These are phyloP conservation scores for Crocidura indochinensis DNA, from an alignment of 2,797 vertebrate species.

Conservation along the genomic window DNA sequence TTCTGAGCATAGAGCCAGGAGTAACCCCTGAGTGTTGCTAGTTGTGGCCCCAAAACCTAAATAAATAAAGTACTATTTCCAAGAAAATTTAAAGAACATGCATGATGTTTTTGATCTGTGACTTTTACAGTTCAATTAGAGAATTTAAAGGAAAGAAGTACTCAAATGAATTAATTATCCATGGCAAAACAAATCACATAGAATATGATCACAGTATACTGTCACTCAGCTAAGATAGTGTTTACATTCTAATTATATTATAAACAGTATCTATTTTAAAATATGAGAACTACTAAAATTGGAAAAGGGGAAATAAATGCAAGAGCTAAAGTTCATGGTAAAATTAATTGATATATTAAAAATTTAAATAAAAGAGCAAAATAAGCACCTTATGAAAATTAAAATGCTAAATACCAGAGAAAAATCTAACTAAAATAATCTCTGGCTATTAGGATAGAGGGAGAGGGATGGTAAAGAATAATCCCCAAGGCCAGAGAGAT, in stretches of 20 bases:
- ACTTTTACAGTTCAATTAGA: neutral
- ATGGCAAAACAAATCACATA: neutral
- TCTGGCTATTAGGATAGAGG: neutral
- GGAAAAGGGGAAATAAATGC: neutral
- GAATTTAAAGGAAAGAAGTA: neutral
- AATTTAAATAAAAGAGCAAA: conserved; percentile 9
- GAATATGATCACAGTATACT: neutral
- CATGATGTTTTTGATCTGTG: neutral
- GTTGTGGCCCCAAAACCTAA: no score
- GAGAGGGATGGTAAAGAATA: no score
- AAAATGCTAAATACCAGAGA: neutral
- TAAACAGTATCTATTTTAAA: conserved; percentile 45
- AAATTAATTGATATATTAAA: neutral
- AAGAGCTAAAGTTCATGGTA: neutral
- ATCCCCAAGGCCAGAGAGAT: no score
- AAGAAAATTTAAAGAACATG: neutral
- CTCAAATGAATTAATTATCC: conserved; percentile 42
- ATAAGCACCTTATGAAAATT: neutral
- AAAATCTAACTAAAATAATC: conserved; percentile 33
- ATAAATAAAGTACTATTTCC: neutral
- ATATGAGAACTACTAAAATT: neutral
- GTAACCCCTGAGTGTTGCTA: no score
- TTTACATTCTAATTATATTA: conserved; percentile 19
- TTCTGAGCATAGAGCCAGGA: no score
- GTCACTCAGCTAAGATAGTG: neutral